Percentiles rank a stretch among this genome's conserved stretches.
These are phyloP conservation scores for Ascidia mentula DNA, from an alignment of 23 tunicate species.

Conservation along the genomic window DNA sequence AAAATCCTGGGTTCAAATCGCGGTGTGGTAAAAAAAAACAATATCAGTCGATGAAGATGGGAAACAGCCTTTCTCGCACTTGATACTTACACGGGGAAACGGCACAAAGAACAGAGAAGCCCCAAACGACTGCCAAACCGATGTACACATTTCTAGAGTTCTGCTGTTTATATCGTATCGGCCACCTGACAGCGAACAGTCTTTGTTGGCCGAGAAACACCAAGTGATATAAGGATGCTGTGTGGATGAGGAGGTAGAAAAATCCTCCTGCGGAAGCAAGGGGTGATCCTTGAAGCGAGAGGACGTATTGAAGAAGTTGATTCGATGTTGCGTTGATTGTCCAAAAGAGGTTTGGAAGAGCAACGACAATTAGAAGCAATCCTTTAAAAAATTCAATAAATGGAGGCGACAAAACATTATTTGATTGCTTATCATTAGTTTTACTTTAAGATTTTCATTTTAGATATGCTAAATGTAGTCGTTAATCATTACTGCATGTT, in stretches of 20 bases:
- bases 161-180: neutral
- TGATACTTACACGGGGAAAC: constrained; percentile 6
- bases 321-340: neutral
- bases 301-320: neutral
- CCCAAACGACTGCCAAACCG: neutral
- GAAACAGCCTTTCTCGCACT: too few species aligned
- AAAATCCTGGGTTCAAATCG: too few species aligned
- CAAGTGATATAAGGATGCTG: neutral
- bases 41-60: too few species aligned
- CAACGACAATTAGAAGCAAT: neutral
- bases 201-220: constrained; percentile 10
- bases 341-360: neutral
- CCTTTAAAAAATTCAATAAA: neutral
- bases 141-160: neutral
- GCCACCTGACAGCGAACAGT: constrained; percentile 5
- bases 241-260: neutral
- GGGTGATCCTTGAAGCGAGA: neutral
- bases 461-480: too few species aligned
- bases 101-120: neutral
- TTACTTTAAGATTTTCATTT: too few species aligned
- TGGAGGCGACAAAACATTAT: too few species aligned
- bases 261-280: constrained; percentile 2
- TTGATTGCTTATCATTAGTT: too few species aligned
- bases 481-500: too few species aligned
- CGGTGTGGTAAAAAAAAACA: too few species aligned